Percentiles rank a stretch among this genome's conserved stretches.
Conservation (phyloP, 2,888 invertebrate genomes). For the Orthosia cruda region DNA sequence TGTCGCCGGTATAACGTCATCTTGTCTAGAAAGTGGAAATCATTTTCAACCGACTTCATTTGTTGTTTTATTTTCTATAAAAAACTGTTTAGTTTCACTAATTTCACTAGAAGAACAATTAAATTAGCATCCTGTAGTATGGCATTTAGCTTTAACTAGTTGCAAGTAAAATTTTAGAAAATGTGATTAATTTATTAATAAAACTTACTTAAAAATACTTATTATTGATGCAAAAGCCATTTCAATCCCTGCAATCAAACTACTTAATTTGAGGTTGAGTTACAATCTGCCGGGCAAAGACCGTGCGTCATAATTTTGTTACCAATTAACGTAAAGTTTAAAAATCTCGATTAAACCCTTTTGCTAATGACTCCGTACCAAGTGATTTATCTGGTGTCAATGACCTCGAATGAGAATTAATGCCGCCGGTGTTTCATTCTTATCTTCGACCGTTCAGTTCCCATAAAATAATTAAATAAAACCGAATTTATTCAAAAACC, state of each 20-base stretch:
- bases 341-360: not conserved
- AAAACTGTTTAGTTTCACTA: too few relatives aligned
- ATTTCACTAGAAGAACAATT: not conserved
- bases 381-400: constrained; percentile 36
- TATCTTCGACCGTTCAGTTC: constrained; percentile 9
- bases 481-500: not conserved
- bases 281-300: not conserved
- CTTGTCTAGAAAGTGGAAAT: too few relatives aligned
- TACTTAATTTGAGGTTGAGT: not conserved
- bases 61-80: too few relatives aligned
- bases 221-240: too few relatives aligned
- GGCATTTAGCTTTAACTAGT: not conserved
- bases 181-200: constrained; percentile 8
- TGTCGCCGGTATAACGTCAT: too few relatives aligned
- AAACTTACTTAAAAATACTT: not conserved
- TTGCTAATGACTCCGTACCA: constrained; percentile 19
- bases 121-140: not conserved
- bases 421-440: constrained; percentile 26
- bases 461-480: constrained; percentile 1
- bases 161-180: not conserved
- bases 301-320: too few relatives aligned
- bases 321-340: not conserved
- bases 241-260: constrained; percentile 2
- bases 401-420: constrained; percentile 23
- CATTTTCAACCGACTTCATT: too few relatives aligned